Percentiles rank a stretch among this genome's conserved stretches.
Evolutionary conservation across 1,140 invertebrate species (phyloP).

Genomic region (Rhopalosiphum padi): DNA sequence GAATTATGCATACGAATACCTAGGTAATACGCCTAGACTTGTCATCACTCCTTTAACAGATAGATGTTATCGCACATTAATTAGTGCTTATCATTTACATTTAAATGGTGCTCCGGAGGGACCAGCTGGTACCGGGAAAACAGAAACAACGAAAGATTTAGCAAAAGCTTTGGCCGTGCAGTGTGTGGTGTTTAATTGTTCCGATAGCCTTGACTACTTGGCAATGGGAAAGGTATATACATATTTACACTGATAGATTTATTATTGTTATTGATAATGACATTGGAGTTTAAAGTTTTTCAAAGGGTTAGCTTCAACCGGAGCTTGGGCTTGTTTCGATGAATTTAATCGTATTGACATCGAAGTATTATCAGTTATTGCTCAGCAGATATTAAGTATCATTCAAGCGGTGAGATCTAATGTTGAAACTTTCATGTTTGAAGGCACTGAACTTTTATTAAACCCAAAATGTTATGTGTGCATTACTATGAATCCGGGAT

Average conservation of each 20-base stretch:
- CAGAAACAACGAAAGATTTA: slow-evolving; percentile 88
- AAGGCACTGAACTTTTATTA: slow-evolving; percentile 77
- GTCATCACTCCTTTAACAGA: slow-evolving; percentile 76
- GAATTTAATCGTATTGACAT: slow-evolving; percentile 95
- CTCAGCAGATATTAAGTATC: slow-evolving; percentile 85
- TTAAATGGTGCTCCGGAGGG: slow-evolving; percentile 89
- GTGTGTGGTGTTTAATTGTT: slow-evolving; percentile 94
- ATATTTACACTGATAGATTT: neutral
- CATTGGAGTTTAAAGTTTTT: slow-evolving; percentile 69
- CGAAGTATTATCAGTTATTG: slow-evolving; percentile 83
- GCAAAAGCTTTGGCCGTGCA: slow-evolving; percentile 90
- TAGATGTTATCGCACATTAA: slow-evolving; percentile 84
- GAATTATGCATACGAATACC: slow-evolving; percentile 89
- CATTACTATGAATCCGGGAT: slow-evolving; percentile 94
- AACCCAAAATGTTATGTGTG: slow-evolving; percentile 86
- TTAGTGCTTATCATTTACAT: slow-evolving; percentile 87
- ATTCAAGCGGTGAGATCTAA: slow-evolving; percentile 78
- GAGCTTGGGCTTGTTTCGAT: slow-evolving; percentile 94
- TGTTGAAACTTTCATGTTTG: slow-evolving; percentile 78
- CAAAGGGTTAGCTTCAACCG: slow-evolving; percentile 84
- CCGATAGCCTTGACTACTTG: slow-evolving; percentile 90
- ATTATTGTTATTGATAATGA: neutral
- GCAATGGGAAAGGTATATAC: slow-evolving; percentile 83
- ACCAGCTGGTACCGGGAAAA: slow-evolving; percentile 88
- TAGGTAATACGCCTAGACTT: slow-evolving; percentile 78